A percentile compares a stretch with the other conserved stretches of the same genome.
Evolutionary conservation across 2,113 vertebrate genomes (phyloP).

Genomic region (Sorex fumeus): DNA sequence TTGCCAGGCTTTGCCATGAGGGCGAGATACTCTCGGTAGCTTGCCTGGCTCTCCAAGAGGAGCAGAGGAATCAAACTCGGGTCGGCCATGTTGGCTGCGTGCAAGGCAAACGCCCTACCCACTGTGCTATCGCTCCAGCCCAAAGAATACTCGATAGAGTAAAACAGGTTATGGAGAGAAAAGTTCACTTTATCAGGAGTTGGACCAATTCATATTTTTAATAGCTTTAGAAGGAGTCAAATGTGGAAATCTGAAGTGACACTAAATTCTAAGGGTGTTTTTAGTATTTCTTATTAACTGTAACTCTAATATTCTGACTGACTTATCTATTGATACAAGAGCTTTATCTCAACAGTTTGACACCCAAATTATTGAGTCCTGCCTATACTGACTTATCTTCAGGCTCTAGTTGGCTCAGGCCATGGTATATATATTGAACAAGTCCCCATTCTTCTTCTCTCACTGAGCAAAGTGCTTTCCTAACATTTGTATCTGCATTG

Average conservation of each 20-base stretch:
- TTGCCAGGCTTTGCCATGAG: too few species aligned
- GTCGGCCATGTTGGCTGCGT: too few species aligned
- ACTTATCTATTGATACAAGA: background rate
- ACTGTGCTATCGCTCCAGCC: too few species aligned
- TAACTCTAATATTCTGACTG: background rate
- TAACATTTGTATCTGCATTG: conserved; percentile 24
- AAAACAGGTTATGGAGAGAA: background rate
- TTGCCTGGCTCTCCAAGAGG: too few species aligned
- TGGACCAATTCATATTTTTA: background rate
- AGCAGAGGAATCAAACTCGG: too few species aligned
- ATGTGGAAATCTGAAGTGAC: background rate
- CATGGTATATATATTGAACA: background rate
- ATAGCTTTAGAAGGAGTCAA: background rate
- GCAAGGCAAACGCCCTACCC: too few species aligned
- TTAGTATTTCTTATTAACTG: background rate
- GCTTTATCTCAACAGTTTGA: background rate
- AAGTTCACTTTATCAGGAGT: background rate
- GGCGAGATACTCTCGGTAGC: too few species aligned
- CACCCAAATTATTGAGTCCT: background rate
- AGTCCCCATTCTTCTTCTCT: background rate
- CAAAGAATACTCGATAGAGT: background rate
- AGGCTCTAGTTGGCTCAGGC: background rate
- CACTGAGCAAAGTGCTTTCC: background rate
- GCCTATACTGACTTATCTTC: background rate
- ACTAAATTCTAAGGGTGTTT: background rate